Base-by-base conservation (phyloP, 2,888 invertebrate genomes). In the Leptopterna dolabrata region DNA sequence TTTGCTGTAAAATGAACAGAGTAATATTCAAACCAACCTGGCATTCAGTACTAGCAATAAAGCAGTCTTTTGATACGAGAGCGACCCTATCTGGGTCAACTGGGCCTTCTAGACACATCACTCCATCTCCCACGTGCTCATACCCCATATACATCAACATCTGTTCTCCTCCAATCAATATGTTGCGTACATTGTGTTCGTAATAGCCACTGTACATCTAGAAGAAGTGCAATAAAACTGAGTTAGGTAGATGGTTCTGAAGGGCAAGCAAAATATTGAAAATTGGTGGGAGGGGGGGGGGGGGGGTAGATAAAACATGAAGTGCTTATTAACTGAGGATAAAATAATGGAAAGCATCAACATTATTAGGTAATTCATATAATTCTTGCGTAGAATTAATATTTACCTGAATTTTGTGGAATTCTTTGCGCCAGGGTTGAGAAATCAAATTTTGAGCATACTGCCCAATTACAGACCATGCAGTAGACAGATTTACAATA, bases 361-460 rank as follows among this genome's bases (percentile, higher is more conserved):
- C n/a, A n/a, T n/a, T n/a, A n/a, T n/a, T n/a, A n/a, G n/a, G n/a
- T n/a, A n/a, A n/a, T n/a, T n/a, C n/a, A n/a, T n/a, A n/a, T n/a
- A n/a, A n/a, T n/a, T n/a, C n/a, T n/a, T n/a, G n/a, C 14, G 4
- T 24, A 9, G 24, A 24, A 63, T 36, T 2, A 63, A 63, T 24
- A 24, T 63, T 19, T 91, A 97, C 97, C 93, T 96, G 95, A 89
- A 97, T 94, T 88, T 94, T 94, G 90, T 94, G 94, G 91, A 96
- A 98, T 92, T 98, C 97, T 91, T 95, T 96, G 90, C 97, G 93
- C 97, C 97, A 98, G 4, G 97, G 97, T 91, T 97, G 97, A 16
- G 95, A 94, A 84, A 97, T 93, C 88, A 98, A 93, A 92, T 97
- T 97, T 87, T 95, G 95, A 1, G 97, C 97, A 92, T 97, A 97